These are phyloP conservation scores for Lamellibrachia columna DNA, from an alignment of 2,888 invertebrate genomes.

Conservation along the genomic window DNA sequence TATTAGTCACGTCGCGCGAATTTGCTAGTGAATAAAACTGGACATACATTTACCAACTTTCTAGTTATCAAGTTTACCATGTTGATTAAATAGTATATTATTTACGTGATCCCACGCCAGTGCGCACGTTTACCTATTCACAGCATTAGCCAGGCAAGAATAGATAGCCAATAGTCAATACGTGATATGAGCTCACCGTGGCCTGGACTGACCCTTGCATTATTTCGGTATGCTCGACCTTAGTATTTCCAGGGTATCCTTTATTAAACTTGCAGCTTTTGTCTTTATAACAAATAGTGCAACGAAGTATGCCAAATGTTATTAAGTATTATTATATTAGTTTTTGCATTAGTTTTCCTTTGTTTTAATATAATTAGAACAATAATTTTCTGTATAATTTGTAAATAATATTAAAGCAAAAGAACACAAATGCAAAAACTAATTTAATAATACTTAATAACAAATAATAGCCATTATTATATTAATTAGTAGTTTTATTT, in stretches of 20 bases:
- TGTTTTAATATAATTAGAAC: no score
- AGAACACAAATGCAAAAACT: no score
- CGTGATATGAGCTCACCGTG: constrained; percentile 2
- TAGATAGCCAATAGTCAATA: neutral
- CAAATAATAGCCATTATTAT: neutral
- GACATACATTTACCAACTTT: neutral
- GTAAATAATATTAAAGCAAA: no score
- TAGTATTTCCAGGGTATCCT: neutral
- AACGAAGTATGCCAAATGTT: no score
- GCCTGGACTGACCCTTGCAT: neutral
- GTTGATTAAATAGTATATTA: neutral
- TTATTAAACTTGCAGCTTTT: neutral
- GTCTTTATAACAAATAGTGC: neutral
- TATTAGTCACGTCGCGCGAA: neutral
- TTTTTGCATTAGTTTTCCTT: no score
- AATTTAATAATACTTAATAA: no score
- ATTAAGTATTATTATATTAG: no score
- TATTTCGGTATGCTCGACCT: neutral
- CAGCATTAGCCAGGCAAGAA: neutral
- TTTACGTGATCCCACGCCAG: constrained; percentile 11
- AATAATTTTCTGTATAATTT: no score
- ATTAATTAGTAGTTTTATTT: neutral
- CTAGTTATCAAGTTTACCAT: neutral
- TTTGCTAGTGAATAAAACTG: neutral
- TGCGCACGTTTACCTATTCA: neutral